Evolutionary conservation across 2,113 vertebrate species (phyloP).

Genomic region (Plectropomus leopardus): DNA sequence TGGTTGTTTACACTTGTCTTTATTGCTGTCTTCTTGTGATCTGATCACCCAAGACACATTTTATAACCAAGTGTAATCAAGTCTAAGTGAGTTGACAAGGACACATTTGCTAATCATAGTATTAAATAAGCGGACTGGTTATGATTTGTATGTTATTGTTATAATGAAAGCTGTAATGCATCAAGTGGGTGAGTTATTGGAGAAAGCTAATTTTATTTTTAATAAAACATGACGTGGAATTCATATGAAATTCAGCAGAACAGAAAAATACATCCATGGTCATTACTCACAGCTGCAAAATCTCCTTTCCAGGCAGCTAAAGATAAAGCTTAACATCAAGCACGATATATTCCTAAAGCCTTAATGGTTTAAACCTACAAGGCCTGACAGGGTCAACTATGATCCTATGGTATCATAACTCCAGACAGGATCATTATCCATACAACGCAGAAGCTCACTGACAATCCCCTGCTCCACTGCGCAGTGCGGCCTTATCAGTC

Average conservation of each 20-base stretch:
- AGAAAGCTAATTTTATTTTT: background rate
- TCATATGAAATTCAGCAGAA: background rate
- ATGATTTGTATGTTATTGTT: background rate
- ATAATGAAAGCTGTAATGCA: background rate
- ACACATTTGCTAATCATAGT: background rate
- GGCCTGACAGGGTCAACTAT: slow-evolving; percentile 26
- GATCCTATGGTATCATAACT: slow-evolving; percentile 40
- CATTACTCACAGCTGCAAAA: slow-evolving; percentile 8
- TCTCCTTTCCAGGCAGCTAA: slow-evolving; percentile 35
- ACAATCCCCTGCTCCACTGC: slow-evolving; percentile 37
- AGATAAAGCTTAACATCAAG: slow-evolving; percentile 31
- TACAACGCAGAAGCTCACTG: slow-evolving; percentile 20
- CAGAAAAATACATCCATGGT: background rate
- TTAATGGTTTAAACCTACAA: slow-evolving; percentile 34
- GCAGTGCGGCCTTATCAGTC: slow-evolving; percentile 38
- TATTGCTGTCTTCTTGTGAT: too few species aligned
- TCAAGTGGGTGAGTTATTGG: background rate
- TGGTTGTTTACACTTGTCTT: too few species aligned
- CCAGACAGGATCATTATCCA: slow-evolving; percentile 43
- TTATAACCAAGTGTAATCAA: too few species aligned
- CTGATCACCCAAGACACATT: too few species aligned
- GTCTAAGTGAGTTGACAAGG: too few species aligned
- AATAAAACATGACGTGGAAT: background rate
- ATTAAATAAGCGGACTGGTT: background rate
- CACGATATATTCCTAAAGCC: slow-evolving; percentile 31